phyloP scores from a whole-genome alignment of 2,888 invertebrate genomes.

The Lysandra coridon region DNA sequence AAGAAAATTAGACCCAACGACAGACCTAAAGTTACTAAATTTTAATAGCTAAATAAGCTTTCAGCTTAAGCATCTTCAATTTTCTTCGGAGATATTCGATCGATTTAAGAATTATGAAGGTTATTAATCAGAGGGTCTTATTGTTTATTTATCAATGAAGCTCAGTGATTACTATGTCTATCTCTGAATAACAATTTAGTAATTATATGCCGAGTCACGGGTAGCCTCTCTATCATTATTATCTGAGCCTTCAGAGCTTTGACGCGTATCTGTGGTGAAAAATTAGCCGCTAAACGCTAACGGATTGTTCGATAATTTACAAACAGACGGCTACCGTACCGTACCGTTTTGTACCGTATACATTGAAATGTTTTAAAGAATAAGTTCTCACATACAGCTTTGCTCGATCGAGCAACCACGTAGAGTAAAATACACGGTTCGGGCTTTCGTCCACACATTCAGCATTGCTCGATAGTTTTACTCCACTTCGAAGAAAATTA shows the following conservation, averaged over 20 bases:
- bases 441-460: too few relatives aligned
- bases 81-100: neutral
- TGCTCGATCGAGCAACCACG: too few relatives aligned
- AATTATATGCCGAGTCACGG: constrained; percentile 28
- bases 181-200: constrained; percentile 21
- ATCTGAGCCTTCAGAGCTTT: constrained; percentile 19
- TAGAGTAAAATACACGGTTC: too few relatives aligned
- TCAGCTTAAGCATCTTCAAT: neutral
- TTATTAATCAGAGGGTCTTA: constrained; percentile 2
- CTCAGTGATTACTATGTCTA: constrained; percentile 20
- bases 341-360: too few relatives aligned
- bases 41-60: neutral
- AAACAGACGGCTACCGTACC: neutral
- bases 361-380: too few relatives aligned
- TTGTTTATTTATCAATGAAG: constrained; percentile 22
- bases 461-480: too few relatives aligned
- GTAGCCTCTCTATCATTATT: constrained; percentile 28
- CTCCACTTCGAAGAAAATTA: too few relatives aligned
- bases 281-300: neutral
- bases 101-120: constrained; percentile 4
- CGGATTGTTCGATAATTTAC: neutral
- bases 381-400: too few relatives aligned
- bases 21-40: neutral
- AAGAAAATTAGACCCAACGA: neutral
- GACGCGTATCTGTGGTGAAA: constrained; percentile 7